Evolutionary conservation across 2,888 invertebrate genomes (phyloP).

Genomic region (Halictus ligatus): DNA sequence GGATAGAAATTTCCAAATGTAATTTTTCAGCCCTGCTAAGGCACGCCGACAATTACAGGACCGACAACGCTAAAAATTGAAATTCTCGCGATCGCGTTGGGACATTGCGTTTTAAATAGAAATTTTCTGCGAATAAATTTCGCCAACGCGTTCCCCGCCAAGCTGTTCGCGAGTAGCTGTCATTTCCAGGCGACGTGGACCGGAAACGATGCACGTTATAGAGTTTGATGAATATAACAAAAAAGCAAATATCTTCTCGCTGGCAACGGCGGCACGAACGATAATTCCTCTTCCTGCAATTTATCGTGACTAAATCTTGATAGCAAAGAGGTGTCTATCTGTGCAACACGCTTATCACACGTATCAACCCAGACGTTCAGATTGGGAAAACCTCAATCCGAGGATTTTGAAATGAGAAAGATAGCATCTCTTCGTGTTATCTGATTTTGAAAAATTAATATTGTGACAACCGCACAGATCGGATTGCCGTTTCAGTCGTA

Average conservation of each 20-base stretch:
- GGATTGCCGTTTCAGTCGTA: background rate
- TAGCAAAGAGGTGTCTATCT: background rate
- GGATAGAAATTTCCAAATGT: background rate
- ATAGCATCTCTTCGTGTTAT: background rate
- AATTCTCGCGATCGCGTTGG: background rate
- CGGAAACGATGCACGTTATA: background rate
- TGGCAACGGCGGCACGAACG: background rate
- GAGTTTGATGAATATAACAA: background rate
- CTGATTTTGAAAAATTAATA: background rate
- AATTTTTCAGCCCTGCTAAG: background rate
- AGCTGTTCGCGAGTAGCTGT: background rate
- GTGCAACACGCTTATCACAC: background rate
- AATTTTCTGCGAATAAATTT: background rate
- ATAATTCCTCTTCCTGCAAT: background rate
- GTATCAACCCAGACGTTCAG: background rate
- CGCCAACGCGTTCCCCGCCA: background rate
- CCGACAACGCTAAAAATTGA: background rate
- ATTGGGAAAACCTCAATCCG: background rate
- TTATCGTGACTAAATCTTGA: background rate
- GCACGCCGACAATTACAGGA: background rate
- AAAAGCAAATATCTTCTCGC: background rate
- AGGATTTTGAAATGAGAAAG: background rate
- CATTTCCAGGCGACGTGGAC: background rate
- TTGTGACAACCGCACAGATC: background rate
- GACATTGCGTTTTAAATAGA: background rate